Evolutionary conservation across 2,797 vertebrate species (phyloP).

Genomic region (Anabacerthia variegaticeps): DNA sequence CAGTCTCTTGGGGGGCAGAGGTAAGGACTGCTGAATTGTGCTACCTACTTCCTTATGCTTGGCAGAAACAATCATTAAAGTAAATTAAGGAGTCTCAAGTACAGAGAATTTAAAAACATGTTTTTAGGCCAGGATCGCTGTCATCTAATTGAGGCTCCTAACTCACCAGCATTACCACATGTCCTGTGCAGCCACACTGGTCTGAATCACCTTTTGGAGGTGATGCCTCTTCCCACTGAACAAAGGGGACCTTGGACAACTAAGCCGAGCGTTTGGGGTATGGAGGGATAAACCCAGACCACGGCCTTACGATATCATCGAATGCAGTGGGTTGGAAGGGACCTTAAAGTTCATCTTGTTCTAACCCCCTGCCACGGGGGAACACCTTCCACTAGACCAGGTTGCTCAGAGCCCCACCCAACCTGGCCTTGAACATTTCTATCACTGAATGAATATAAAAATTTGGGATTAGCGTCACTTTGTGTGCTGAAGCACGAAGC

Average conservation of each 20-base stretch:
- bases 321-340: not conserved
- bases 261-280: not conserved
- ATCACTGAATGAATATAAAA: not conserved
- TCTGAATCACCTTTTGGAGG: not conserved
- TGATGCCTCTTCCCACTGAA: not conserved
- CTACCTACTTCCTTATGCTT: not conserved
- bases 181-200: not conserved
- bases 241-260: not conserved
- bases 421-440: not conserved
- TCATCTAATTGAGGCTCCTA: not conserved
- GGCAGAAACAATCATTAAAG: not conserved
- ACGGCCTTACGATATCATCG: not conserved
- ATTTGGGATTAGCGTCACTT: not conserved
- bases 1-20: not conserved
- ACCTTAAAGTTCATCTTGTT: not conserved
- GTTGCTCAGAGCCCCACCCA: not conserved
- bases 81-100: not conserved
- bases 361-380: not conserved
- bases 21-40: not conserved
- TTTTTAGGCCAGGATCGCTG: not conserved
- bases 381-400: not conserved
- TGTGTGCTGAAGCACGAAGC: not conserved
- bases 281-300: not conserved
- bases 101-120: not conserved
- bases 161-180: accelerated